Evolutionary conservation across 2,888 invertebrate species (phyloP).

Genomic region (Sympetrum striolatum): DNA sequence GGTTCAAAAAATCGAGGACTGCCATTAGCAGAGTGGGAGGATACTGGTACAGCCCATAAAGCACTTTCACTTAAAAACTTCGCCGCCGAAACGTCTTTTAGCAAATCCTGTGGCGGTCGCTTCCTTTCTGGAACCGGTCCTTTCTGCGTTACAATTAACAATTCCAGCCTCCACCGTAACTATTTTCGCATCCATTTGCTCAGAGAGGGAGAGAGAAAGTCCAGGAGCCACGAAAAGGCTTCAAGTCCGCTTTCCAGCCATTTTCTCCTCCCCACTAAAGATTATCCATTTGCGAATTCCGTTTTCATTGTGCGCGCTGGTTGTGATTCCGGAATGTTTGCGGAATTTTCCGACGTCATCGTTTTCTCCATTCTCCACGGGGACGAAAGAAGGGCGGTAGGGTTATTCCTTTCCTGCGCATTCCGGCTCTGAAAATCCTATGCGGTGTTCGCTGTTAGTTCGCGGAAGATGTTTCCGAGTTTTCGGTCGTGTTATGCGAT

Average conservation of each 20-base stretch:
- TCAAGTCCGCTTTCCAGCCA: not conserved
- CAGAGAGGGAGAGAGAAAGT: not conserved
- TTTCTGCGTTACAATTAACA: too few relatives aligned
- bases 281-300: constrained; percentile 15
- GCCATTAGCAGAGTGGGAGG: too few relatives aligned
- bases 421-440: not conserved
- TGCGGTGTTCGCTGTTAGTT: not conserved
- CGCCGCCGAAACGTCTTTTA: not conserved
- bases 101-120: not conserved
- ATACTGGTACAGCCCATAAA: too few relatives aligned
- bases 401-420: not conserved
- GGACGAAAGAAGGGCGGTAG: not conserved
- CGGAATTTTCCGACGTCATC: not conserved
- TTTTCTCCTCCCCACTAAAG: not conserved
- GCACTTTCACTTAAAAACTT: not conserved
- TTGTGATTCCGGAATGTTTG: constrained; percentile 9
- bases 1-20: too few relatives aligned
- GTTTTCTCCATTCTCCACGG: not conserved
- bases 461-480: not conserved
- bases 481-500: not conserved
- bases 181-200: constrained; percentile 25
- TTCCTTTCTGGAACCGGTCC: too few relatives aligned
- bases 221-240: not conserved
- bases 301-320: not conserved
- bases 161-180: not conserved